Conservation (phyloP, 2,113 vertebrate genomes). For the Prionailurus viverrinus region DNA sequence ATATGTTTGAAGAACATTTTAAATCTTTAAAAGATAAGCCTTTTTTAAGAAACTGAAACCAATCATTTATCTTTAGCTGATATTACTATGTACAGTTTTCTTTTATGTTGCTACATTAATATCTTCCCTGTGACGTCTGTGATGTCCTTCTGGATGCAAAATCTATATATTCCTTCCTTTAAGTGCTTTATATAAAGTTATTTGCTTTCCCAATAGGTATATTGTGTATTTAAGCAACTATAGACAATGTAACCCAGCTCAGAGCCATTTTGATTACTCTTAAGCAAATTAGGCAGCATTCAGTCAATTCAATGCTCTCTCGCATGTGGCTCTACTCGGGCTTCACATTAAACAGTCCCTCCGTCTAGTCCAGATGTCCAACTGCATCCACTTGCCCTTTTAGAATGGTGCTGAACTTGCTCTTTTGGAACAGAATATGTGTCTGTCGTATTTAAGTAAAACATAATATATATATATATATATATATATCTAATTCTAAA, state of each 20-base stretch:
- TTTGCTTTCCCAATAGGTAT: conserved; percentile 49
- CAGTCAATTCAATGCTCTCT: conserved; percentile 50
- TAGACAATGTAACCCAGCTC: conserved; percentile 38
- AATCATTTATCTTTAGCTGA: conserved; percentile 48
- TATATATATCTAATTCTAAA: conserved; percentile 12
- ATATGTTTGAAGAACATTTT: conserved; percentile 56
- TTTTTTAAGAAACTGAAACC: conserved; percentile 59
- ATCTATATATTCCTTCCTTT: conserved; percentile 33
- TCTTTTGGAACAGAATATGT: conserved; percentile 55
- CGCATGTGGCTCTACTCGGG: background rate
- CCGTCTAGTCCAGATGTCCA: conserved; percentile 58
- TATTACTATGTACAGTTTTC: conserved; percentile 42
- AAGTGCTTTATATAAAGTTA: conserved; percentile 34
- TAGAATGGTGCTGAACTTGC: conserved; percentile 55
- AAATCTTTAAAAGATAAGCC: conserved; percentile 55
- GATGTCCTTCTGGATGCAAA: conserved; percentile 33
- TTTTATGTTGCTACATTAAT: conserved; percentile 65
- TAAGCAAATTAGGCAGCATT: conserved; percentile 61
- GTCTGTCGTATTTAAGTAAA: conserved; percentile 56
- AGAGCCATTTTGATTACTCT: conserved; percentile 68
- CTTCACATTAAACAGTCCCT: conserved; percentile 61
- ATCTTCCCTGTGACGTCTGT: conserved; percentile 42
- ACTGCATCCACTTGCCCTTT: conserved; percentile 41
- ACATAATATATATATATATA: background rate
- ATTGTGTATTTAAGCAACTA: conserved; percentile 49